phyloP scores from a whole-genome alignment of 1,140 invertebrate species.

The Bombus vancouverensis region DNA sequence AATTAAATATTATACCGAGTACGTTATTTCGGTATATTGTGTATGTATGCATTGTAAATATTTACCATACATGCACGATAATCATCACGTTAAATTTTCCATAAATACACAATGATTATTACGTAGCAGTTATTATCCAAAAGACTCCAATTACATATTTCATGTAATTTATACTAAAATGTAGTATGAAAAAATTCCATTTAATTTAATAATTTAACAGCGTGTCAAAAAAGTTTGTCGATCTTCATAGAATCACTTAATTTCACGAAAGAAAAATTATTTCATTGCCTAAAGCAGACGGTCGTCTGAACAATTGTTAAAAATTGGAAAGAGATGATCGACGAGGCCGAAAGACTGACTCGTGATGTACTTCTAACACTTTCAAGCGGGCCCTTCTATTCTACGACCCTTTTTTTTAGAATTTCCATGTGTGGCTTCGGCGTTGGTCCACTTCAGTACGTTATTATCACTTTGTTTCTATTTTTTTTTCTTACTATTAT shows the following conservation, averaged over 20 bases:
- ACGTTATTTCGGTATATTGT: too few species aligned
- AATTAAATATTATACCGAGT: too few species aligned
- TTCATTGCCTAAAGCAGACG: not conserved
- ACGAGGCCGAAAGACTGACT: constrained; percentile 59
- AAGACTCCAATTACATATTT: not conserved
- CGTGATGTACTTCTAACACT: constrained; percentile 64
- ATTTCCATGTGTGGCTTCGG: constrained; percentile 67
- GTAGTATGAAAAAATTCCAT: too few species aligned
- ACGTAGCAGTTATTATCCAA: not conserved
- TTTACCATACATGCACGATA: too few species aligned
- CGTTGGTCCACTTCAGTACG: constrained; percentile 68
- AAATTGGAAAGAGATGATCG: not conserved
- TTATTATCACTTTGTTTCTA: constrained; percentile 64
- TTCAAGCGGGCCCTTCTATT: constrained; percentile 66
- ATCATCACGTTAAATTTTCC: too few species aligned
- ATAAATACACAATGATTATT: too few species aligned
- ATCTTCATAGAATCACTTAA: not conserved
- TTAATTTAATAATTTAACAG: too few species aligned
- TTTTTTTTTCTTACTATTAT: not conserved
- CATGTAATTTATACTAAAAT: not conserved
- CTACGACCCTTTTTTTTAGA: constrained; percentile 68
- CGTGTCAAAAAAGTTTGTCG: too few species aligned
- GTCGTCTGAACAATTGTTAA: not conserved
- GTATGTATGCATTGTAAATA: too few species aligned
- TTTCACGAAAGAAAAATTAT: not conserved